Percentiles rank a stretch among this genome's conserved stretches.
phyloP scores from a whole-genome alignment of 2,888 invertebrate genomes.

The Cephonodes hylas region DNA sequence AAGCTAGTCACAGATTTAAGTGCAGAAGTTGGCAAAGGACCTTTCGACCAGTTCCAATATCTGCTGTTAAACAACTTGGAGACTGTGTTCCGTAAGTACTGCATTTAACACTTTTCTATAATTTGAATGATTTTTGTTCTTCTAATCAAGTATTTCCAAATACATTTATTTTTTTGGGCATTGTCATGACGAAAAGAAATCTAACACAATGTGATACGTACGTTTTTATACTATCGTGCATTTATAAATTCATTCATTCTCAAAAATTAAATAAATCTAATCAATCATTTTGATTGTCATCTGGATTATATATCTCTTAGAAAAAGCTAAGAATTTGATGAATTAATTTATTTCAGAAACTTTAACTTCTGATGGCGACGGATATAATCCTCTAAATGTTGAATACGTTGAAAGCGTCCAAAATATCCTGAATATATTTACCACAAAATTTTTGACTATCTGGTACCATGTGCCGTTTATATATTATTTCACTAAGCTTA shows the following conservation, averaged over 20 bases:
- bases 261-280: too few relatives aligned
- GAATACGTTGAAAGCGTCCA: background rate
- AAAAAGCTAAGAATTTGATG: too few relatives aligned
- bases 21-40: constrained; percentile 2
- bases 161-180: too few relatives aligned
- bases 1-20: constrained; percentile 1
- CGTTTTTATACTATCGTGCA: too few relatives aligned
- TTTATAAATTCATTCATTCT: too few relatives aligned
- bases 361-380: background rate
- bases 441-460: background rate
- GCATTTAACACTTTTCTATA: background rate
- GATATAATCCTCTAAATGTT: background rate
- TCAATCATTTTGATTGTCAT: too few relatives aligned
- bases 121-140: too few relatives aligned
- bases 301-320: too few relatives aligned
- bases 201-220: too few relatives aligned
- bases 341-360: background rate
- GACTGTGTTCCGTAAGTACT: constrained; percentile 17
- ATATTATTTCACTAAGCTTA: background rate
- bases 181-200: too few relatives aligned
- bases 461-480: background rate
- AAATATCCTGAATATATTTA: background rate
- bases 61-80: constrained; percentile 12
- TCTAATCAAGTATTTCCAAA: too few relatives aligned
- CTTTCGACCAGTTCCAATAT: constrained; percentile 6